Conservation (phyloP, 2,113 vertebrate species). For the Mastomys natalensis region DNA sequence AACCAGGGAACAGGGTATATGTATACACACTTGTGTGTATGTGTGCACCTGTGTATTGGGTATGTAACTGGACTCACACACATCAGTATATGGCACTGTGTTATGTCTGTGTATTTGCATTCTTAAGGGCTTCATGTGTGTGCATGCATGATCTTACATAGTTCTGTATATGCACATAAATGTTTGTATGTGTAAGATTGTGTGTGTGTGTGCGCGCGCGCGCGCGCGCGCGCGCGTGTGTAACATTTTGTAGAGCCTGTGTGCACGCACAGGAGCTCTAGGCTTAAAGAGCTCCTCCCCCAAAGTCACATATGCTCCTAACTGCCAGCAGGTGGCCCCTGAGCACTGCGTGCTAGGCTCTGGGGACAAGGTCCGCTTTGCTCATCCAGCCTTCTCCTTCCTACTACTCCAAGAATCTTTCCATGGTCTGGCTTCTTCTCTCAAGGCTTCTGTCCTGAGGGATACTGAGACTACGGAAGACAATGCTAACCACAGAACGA, state of each 20-base stretch:
- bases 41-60: background rate
- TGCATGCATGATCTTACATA: no score
- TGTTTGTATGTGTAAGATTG: background rate
- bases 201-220: background rate
- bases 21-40: background rate
- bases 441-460: background rate
- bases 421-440: background rate
- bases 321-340: slow-evolving; percentile 85
- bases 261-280: slow-evolving; percentile 14
- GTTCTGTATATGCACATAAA: background rate
- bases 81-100: background rate
- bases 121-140: background rate
- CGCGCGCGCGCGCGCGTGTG: no score
- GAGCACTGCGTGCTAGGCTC: slow-evolving; percentile 60
- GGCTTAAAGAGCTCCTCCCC: slow-evolving; percentile 25
- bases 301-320: slow-evolving; percentile 20
- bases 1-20: background rate
- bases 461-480: background rate
- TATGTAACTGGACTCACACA: background rate
- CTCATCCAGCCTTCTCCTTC: background rate
- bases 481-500: background rate
- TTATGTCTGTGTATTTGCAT: background rate
- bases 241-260: background rate
- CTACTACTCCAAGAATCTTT: background rate
- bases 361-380: background rate